Conservation (phyloP, 2,888 invertebrate species). For the Diarsia dahlii region DNA sequence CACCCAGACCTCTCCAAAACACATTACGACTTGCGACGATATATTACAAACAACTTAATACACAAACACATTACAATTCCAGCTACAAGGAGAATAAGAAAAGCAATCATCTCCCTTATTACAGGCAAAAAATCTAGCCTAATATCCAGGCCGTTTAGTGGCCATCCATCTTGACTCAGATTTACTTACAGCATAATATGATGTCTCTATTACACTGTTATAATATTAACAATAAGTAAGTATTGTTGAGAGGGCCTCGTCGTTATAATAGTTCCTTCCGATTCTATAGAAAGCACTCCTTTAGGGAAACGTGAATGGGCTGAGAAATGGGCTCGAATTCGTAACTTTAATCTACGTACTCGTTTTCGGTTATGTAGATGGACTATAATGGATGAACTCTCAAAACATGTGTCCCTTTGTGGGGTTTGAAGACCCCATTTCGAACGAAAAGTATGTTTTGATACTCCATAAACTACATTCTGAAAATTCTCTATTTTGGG, state of each 20-base stretch:
- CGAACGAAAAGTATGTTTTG: not conserved
- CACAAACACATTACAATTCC: slow-evolving; percentile 24
- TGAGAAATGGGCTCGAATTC: slow-evolving; percentile 42
- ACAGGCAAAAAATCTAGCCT: slow-evolving; percentile 39
- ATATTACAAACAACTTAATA: slow-evolving; percentile 42
- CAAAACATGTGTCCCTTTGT: slow-evolving; percentile 10
- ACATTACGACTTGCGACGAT: slow-evolving; percentile 22
- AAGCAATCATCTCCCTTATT: slow-evolving; percentile 22
- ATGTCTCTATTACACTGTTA: slow-evolving; percentile 41
- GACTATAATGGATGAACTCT: slow-evolving; percentile 2
- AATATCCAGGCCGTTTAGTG: slow-evolving; percentile 51
- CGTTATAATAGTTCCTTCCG: slow-evolving; percentile 48
- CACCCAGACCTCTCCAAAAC: slow-evolving; percentile 22
- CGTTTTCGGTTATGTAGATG: slow-evolving; percentile 7
- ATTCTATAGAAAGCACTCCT: slow-evolving; percentile 45
- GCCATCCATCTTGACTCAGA: slow-evolving; percentile 46
- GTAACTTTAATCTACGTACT: slow-evolving; percentile 22
- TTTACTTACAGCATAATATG: slow-evolving; percentile 34
- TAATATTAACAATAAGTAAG: slow-evolving; percentile 48
- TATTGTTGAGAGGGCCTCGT: slow-evolving; percentile 34
- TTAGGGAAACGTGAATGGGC: slow-evolving; percentile 41
- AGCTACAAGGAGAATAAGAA: slow-evolving; percentile 14
- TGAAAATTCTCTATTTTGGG: not conserved
- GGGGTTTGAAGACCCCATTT: not conserved
- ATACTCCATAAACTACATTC: not conserved